phyloP scores from a whole-genome alignment of 2,113 vertebrate species.

The Leuciscus idus region DNA sequence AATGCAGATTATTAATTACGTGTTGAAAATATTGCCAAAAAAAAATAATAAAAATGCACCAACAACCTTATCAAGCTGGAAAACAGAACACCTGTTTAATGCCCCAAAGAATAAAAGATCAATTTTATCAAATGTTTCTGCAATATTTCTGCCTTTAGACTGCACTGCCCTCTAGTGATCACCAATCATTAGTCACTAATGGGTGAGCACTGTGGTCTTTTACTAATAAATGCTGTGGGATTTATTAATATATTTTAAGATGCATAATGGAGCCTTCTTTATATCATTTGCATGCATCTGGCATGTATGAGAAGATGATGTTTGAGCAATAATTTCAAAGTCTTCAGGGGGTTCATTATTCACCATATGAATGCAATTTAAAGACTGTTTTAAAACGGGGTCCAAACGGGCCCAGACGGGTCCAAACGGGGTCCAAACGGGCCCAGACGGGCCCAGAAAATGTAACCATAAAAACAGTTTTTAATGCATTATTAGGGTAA shows the following conservation, averaged over 20 bases:
- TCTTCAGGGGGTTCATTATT: not conserved
- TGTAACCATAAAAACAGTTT: too few species aligned
- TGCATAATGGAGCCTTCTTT: not conserved
- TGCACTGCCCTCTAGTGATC: conserved; percentile 49
- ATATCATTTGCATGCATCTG: not conserved
- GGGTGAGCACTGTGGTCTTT: not conserved
- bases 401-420: too few species aligned
- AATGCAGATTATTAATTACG: not conserved
- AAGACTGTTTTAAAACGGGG: not conserved
- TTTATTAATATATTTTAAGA: conserved; percentile 2
- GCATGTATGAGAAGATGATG: not conserved
- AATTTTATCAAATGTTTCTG: not conserved
- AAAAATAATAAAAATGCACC: not conserved
- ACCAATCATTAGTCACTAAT: not conserved
- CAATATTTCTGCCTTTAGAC: conserved; percentile 1
- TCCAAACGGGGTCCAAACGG: too few species aligned
- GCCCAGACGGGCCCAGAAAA: too few species aligned
- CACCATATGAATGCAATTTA: not conserved
- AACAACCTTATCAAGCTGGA: not conserved
- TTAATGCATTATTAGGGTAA: too few species aligned
- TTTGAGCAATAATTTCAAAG: not conserved
- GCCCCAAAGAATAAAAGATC: not conserved
- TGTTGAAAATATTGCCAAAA: too few species aligned
- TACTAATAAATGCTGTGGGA: not conserved
- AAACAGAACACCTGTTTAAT: not conserved